Evolutionary conservation across 92 coral and sea anemone genomes (phyloP), one percentile per base, ranked within the genome.

Genomic region (Palythoa caribaeorum): DNA sequence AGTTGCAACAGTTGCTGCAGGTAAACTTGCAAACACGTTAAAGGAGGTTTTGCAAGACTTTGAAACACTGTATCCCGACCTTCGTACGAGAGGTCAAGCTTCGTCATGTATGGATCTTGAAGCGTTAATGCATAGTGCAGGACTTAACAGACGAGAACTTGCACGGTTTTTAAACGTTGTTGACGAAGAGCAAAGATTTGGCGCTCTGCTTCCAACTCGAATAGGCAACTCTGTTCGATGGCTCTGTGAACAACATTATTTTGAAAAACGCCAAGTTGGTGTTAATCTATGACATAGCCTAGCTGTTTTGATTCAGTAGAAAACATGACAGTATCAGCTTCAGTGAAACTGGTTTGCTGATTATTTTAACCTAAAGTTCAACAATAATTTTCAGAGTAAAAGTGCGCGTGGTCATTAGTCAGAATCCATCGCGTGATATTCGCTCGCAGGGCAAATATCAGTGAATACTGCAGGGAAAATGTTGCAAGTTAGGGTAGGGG

Each of bases 161-260:
- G 77, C 77, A 14, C 54, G 77, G 28, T 73, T 73, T 40, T 36
- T 73, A 15, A 73, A 73, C 28, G 54, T 73, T 73, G 54, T 47
- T 40, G 77, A 73, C 28, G 54, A 73, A 40, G 77, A 40, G 16
- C 52, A 73, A 40, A 14, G 77, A n/a, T 73, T 73, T 73, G 77
- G 77, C 54, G 77, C 51, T 11, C 77, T 73, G 28, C 52, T 73
- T 40, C 77, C 77, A 5, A 38, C 77, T n/a, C 54, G 77, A 1
- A 47, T 73, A 1, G 77, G 77, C 3, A 73, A 73, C 77, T 73
- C 77, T 15, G 6, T 73, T 73, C 52, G 17, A 11, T 73, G 77
- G 77, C 77, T 73, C n/a, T 73, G 77, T n/a, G 77, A 73, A 19
- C 11, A 73, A 40, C 77, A 73, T 40, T 40, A 73, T 9, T 73